phyloP scores from a whole-genome alignment of 2,113 vertebrate genomes.

The Pseudolaguvia tuberculata region DNA sequence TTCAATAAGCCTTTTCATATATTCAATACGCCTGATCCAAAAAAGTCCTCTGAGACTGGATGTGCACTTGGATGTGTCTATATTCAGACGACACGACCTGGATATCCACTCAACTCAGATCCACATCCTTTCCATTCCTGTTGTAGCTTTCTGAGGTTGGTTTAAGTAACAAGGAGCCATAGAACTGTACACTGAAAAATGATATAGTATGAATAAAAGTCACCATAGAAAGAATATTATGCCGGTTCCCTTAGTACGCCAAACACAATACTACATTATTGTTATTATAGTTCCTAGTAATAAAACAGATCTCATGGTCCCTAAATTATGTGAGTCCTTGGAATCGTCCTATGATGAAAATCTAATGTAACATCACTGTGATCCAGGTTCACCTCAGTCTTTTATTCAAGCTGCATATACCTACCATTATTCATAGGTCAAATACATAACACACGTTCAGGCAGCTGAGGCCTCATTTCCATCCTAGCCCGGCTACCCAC shows the following conservation, averaged over 20 bases:
- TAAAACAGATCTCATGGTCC: no score
- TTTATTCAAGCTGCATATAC: constrained; percentile 44
- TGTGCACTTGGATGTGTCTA: constrained; percentile 48
- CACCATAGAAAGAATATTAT: no score
- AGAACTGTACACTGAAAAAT: background rate
- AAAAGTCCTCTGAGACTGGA: constrained; percentile 34
- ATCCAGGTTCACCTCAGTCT: constrained; percentile 36
- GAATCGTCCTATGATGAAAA: constrained; percentile 16
- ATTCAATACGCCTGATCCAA: constrained; percentile 56
- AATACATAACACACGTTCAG: constrained; percentile 59
- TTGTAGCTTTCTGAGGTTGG: background rate
- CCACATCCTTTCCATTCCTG: constrained; percentile 39
- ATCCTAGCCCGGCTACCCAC: constrained; percentile 49
- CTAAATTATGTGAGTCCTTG: background rate
- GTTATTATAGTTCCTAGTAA: no score
- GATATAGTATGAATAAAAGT: constrained; percentile 26
- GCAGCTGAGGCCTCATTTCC: constrained; percentile 49
- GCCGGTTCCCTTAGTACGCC: no score
- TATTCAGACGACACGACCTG: constrained; percentile 54
- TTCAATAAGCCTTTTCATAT: constrained; percentile 69
- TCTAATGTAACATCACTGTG: constrained; percentile 23
- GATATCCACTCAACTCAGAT: constrained; percentile 54
- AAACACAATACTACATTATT: no score
- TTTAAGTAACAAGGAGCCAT: constrained; percentile 15
- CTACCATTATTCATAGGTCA: constrained; percentile 61